phyloP scores from a whole-genome alignment of 1,140 invertebrate genomes.

The Coenobita brevimanus region DNA sequence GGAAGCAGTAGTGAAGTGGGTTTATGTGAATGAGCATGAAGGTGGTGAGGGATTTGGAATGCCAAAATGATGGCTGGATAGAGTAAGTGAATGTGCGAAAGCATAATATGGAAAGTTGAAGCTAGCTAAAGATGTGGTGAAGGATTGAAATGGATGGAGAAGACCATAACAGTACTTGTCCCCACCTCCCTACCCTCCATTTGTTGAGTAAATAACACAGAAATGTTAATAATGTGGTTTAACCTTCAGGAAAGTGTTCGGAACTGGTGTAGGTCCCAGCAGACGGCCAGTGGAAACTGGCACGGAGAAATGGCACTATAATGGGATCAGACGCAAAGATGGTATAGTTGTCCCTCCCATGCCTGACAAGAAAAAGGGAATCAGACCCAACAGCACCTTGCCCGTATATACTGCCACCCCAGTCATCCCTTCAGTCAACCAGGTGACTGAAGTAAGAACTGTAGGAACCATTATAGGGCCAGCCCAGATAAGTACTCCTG shows the following conservation, averaged over 20 bases:
- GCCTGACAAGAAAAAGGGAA: constrained; percentile 48
- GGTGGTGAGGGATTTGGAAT: too few species aligned
- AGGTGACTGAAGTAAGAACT: constrained; percentile 12
- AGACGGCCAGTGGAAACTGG: constrained; percentile 63
- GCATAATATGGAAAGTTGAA: too few species aligned
- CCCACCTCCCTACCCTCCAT: too few species aligned
- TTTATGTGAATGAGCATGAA: too few species aligned
- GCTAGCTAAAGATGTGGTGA: too few species aligned
- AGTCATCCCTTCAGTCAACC: constrained; percentile 43
- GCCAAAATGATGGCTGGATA: too few species aligned
- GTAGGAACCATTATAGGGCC: constrained; percentile 40
- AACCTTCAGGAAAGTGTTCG: constrained; percentile 64
- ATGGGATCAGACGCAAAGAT: constrained; percentile 61
- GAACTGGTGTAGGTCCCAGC: constrained; percentile 67
- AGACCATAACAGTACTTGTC: too few species aligned
- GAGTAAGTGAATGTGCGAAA: too few species aligned
- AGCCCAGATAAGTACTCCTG: constrained; percentile 28
- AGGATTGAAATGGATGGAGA: too few species aligned
- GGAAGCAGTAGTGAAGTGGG: too few species aligned
- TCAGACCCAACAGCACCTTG: constrained; percentile 12
- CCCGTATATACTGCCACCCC: constrained; percentile 53
- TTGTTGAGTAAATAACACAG: too few species aligned
- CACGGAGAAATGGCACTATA: constrained; percentile 68
- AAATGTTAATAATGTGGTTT: too few species aligned
- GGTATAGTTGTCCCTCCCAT: constrained; percentile 50